Percentiles rank a stretch among this genome's conserved stretches.
Evolutionary conservation across 2,797 vertebrate genomes (phyloP).

Genomic region (Parauchenoglanis punctatus): DNA sequence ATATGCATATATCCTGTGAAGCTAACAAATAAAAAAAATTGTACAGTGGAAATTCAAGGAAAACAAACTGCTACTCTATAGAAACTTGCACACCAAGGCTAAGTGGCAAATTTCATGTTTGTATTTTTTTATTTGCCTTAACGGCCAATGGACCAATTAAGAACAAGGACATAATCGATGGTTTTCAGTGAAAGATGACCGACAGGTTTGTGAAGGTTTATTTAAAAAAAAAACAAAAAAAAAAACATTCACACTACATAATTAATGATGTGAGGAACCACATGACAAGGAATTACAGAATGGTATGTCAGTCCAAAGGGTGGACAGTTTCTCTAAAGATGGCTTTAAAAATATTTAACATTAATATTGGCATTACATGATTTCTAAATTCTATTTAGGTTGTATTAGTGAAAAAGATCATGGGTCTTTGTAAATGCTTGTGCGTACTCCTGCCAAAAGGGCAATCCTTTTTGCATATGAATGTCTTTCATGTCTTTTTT

Average conservation of each 20-base stretch:
- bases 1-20: neutral
- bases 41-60: neutral
- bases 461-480: neutral
- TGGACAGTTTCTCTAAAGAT: neutral
- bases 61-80: neutral
- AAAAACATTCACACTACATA: neutral
- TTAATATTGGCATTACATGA: neutral
- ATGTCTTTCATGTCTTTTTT: neutral
- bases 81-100: neutral
- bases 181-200: neutral
- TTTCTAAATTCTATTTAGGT: neutral
- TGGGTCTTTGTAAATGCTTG: neutral
- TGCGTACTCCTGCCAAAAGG: too few relatives aligned
- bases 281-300: neutral
- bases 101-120: neutral
- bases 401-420: neutral
- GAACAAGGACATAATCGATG: neutral
- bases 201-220: neutral
- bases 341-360: neutral
- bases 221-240: neutral
- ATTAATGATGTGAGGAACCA: neutral
- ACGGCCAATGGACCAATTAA: neutral
- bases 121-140: neutral
- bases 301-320: neutral
- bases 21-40: neutral